A percentile compares a stretch with the other conserved stretches of the same genome.
Evolutionary conservation across 2,797 vertebrate species (phyloP).

Genomic region (Microctenopoma stevenorrisi): DNA sequence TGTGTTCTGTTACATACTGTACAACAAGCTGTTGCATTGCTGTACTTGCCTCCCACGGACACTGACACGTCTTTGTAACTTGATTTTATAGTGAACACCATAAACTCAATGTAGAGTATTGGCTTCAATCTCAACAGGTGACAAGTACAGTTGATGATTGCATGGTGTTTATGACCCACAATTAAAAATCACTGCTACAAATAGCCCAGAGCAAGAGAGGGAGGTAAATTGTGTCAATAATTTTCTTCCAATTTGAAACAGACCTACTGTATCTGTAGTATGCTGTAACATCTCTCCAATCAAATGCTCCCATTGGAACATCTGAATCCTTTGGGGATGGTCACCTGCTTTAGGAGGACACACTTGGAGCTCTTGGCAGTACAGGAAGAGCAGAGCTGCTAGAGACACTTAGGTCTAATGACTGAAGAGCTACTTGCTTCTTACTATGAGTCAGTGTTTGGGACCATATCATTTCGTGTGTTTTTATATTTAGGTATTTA

Average conservation of each 20-base stretch:
- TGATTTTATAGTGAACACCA: too few species aligned
- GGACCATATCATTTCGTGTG: neutral
- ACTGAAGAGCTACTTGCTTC: conserved; percentile 14
- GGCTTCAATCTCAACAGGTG: conserved; percentile 13
- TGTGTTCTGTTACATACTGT: neutral
- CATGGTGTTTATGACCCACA: too few species aligned
- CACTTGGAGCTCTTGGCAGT: conserved; percentile 32
- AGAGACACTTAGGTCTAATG: conserved; percentile 25
- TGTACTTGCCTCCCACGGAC: neutral
- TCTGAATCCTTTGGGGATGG: conserved; percentile 9
- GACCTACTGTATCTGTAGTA: neutral
- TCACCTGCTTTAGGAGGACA: conserved; percentile 37
- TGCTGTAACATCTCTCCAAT: neutral
- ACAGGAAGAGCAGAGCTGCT: conserved; percentile 31
- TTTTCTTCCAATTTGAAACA: neutral
- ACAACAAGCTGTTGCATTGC: conserved; percentile 32
- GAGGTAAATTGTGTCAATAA: neutral
- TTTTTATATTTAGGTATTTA: neutral
- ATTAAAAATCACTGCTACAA: neutral
- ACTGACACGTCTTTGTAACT: neutral
- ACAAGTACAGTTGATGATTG: neutral
- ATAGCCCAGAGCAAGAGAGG: neutral
- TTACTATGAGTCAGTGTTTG: neutral
- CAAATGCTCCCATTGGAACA: conserved; percentile 15
- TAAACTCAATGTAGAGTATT: too few species aligned